Base-by-base conservation (phyloP, 2,888 invertebrate genomes). In the Lasioglossum lativentre region DNA sequence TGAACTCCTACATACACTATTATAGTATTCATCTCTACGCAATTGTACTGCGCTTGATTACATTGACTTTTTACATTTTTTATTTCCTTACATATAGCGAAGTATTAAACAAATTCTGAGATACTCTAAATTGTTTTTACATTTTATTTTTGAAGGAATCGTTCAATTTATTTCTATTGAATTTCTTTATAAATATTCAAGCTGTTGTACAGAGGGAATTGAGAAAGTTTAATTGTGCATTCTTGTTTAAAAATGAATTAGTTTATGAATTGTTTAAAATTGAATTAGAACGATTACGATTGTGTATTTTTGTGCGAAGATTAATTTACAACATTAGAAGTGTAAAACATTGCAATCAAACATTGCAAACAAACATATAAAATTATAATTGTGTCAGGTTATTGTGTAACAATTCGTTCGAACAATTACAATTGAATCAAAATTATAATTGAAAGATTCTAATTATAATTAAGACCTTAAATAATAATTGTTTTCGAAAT, bases 401-500 rank as follows among this genome's bases (percentile, higher is more conserved):
- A n/a, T n/a, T 27, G 16, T 30, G 27, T 63, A 14, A 5, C 27
- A 59, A 27, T 27, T 59, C 59, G 27, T 14, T 14, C 4, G 14
- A 27, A 27, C 12, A 4, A 30, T 14, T 27, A 27, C 1, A 8
- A 34, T 1, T 1, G 23, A 4, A 45, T 42, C 19, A 1, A 59
- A 27, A 66, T 2, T 4, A 38, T 12, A 47, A 12, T 19, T 3
- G 2, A 12, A 42, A 27, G 2, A n/a, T 47, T 30, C 8, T 12
- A 30, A 40, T n/a, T n/a, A n/a, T 14, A 45, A n/a, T 12, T 56
- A n/a, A 56, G 10, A 56, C 56, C 1, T 56, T 10, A 3, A 56
- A n/a, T 56, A 56, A n/a, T 56, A 30, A 75, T 52, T 38, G 0
- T 5, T 34, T 42, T 42, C 52, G 71, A n/a, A 47, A 85, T 85